Base-by-base conservation (phyloP, 2,888 invertebrate genomes). In the Chymomyza amoena region DNA sequence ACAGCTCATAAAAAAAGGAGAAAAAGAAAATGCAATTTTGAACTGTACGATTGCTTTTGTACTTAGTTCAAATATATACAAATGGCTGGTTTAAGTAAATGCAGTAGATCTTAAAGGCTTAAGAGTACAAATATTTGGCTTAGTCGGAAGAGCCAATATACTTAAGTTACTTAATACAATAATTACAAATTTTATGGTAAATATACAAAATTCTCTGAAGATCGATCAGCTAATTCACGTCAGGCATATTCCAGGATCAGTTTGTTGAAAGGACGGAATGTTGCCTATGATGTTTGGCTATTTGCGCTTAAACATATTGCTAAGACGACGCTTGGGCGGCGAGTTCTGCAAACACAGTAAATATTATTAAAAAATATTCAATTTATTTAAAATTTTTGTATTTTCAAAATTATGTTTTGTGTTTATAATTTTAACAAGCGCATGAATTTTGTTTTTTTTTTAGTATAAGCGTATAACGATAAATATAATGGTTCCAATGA, bases 261-360 rank as follows among this genome's bases (percentile, higher is more conserved):
- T 39, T 20, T 20, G 13, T 9, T 13, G 18, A 18, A 15, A n/a
- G 52, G 18, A 54, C 13, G 32, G 9, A 50, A 60, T 52, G 51
- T 57, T 39, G 57, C 54, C 56, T 32, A 25, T 57, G 32, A 18
- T 4, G 16, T 9, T 56, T 66, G 60, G 28, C 70, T 87, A 90
- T 68, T 91, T 91, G 73, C 91, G 89, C 75, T 91, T 91, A 70
- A 91, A 91, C 71, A 91, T 89, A 79, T 81, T 91, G 79, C 91
- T 91, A 51, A 91, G 84, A 13, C 91, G 89, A 76, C 91, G 83
- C 75, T 87, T 91, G 13, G 91, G 91, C 39, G 91, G 90, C 4
- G 91, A 87, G 59, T 91, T 91, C 91, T 91, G 90, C 51, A 89
- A 87, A 78, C 1, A 32, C 32, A 32, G 32, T 32, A 32, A 69